Evolutionary conservation across 92 coral and sea anemone species (phyloP).

Genomic region (Actinostola sp.): DNA sequence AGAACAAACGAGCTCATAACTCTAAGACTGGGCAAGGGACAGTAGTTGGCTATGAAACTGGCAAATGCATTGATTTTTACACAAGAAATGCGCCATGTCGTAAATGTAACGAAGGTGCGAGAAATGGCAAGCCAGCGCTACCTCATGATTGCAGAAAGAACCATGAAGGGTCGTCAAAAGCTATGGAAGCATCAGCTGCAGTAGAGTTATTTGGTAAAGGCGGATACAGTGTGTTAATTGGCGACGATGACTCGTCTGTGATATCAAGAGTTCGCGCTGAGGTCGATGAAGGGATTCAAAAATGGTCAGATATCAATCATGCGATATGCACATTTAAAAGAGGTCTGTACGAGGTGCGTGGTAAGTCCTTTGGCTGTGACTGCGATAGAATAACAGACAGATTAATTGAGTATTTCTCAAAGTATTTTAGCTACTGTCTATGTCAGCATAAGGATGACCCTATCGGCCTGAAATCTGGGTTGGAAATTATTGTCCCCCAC

Average conservation of each 20-base stretch:
- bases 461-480: not conserved
- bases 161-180: too few relatives aligned
- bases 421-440: not conserved
- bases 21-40: constrained; percentile 26
- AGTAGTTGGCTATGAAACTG: constrained; percentile 11
- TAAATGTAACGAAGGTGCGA: too few relatives aligned
- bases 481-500: not conserved
- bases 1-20: constrained; percentile 12
- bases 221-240: too few relatives aligned
- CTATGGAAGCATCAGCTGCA: too few relatives aligned
- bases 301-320: constrained; percentile 31
- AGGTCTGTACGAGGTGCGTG: constrained; percentile 3
- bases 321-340: not conserved
- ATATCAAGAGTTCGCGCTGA: too few relatives aligned
- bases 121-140: too few relatives aligned
- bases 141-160: too few relatives aligned
- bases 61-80: constrained; percentile 14
- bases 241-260: too few relatives aligned
- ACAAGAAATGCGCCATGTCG: constrained; percentile 16
- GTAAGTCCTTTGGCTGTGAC: not conserved
- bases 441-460: not conserved
- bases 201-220: too few relatives aligned
- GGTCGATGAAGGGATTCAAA: constrained; percentile 1
- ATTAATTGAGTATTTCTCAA: not conserved
- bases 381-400: not conserved